A percentile compares a stretch with the other conserved stretches of the same genome.
Conservation (phyloP, 1,140 invertebrate species). For the Monochamus saltuarius region DNA sequence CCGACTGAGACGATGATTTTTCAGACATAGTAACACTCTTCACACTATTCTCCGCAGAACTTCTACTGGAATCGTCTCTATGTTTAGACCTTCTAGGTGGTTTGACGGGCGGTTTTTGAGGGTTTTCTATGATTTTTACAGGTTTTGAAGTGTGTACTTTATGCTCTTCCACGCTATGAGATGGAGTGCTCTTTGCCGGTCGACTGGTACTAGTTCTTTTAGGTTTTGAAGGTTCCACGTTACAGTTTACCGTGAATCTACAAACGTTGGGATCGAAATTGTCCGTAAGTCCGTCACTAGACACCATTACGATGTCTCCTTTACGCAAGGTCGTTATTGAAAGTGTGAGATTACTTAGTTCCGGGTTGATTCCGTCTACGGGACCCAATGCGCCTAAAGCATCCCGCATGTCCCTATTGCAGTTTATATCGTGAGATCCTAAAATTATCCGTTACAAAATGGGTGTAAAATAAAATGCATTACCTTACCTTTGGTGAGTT, state of each 20-base stretch:
- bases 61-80: constrained; percentile 10
- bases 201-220: constrained; percentile 11
- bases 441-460: too few relatives aligned
- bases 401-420: constrained; percentile 89
- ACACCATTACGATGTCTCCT: constrained; percentile 87
- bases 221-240: constrained; percentile 14
- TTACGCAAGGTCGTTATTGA: constrained; percentile 82
- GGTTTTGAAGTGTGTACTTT: constrained; percentile 2
- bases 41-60: constrained; percentile 17
- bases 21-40: constrained; percentile 26
- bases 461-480: too few relatives aligned
- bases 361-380: constrained; percentile 78
- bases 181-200: constrained; percentile 9
- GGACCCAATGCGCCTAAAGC: constrained; percentile 87
- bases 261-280: constrained; percentile 95
- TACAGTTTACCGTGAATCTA: constrained; percentile 74
- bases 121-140: constrained; percentile 4
- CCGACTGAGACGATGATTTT: constrained; percentile 23
- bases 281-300: constrained; percentile 90
- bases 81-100: constrained; percentile 39
- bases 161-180: constrained; percentile 8
- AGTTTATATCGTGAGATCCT: constrained; percentile 87
- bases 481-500: constrained; percentile 66
- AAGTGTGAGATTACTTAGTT: constrained; percentile 87
- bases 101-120: constrained; percentile 38